phyloP scores from a whole-genome alignment of 2,113 vertebrate genomes.

The Pandion haliaetus region DNA sequence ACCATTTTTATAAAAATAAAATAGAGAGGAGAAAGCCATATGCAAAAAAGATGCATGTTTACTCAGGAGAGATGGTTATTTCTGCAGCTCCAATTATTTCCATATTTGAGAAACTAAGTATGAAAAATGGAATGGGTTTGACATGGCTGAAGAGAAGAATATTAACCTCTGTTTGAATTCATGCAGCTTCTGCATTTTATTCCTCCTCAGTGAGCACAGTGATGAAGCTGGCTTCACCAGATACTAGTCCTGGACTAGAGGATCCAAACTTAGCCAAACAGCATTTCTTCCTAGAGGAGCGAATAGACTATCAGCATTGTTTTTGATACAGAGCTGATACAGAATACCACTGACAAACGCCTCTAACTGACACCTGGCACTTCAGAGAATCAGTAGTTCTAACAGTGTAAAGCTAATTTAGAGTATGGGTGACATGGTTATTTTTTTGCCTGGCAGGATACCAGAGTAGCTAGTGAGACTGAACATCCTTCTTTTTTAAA shows the following conservation, averaged over 20 bases:
- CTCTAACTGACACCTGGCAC: background rate
- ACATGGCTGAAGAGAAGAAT: background rate
- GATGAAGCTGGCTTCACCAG: conserved; percentile 75
- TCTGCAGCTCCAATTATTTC: conserved; percentile 28
- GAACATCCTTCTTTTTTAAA: background rate
- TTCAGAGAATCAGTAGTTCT: background rate
- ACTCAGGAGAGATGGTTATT: conserved; percentile 4
- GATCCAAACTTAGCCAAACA: conserved; percentile 73
- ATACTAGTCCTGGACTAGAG: conserved; percentile 78
- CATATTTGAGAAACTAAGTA: conserved; percentile 11
- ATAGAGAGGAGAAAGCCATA: background rate
- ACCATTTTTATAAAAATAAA: background rate
- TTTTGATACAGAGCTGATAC: background rate
- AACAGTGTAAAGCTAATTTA: background rate
- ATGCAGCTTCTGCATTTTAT: conserved; percentile 44
- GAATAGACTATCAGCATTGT: background rate
- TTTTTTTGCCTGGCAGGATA: background rate
- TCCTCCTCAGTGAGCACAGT: conserved; percentile 68
- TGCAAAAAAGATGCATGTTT: background rate
- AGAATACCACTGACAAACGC: background rate
- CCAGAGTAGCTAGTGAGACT: background rate
- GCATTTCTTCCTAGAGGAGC: conserved; percentile 68
- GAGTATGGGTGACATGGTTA: fast-evolving
- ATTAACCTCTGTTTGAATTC: conserved; percentile 73
- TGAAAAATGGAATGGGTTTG: background rate